Conservation (phyloP, 2,113 vertebrate genomes). For the Sigmodon hispidus region DNA sequence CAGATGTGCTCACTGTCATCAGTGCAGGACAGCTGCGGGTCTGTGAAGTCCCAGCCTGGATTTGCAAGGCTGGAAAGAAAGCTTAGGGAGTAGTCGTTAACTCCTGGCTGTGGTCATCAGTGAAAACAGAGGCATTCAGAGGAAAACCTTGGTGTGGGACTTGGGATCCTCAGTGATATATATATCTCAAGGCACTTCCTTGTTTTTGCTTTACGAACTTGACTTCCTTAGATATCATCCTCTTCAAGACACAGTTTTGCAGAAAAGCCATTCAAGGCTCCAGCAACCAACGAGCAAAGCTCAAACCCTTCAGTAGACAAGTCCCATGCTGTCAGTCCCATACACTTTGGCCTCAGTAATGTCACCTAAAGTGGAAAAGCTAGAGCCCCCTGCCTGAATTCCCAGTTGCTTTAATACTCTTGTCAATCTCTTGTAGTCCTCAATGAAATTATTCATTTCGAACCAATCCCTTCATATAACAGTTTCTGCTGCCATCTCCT, state of each 20-base stretch:
- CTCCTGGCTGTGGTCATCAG: not conserved
- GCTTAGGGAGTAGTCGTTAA: not conserved
- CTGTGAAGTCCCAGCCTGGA: not conserved
- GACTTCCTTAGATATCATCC: not conserved
- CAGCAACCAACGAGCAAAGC: not conserved
- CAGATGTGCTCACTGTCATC: not conserved
- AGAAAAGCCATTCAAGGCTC: not conserved
- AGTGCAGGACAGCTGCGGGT: not conserved
- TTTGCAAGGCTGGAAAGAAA: not conserved
- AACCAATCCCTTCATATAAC: not conserved
- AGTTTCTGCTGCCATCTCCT: not conserved
- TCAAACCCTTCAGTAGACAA: not conserved
- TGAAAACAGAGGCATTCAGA: not conserved
- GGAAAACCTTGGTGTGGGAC: not conserved
- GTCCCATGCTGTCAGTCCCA: not conserved
- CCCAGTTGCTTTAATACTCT: not conserved
- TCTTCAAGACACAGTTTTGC: not conserved
- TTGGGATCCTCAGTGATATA: not conserved
- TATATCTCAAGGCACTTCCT: not conserved
- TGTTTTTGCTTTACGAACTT: not conserved
- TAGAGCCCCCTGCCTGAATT: not conserved
- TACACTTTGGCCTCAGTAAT: not conserved
- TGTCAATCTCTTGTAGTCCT: not conserved
- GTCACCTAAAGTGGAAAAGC: not conserved
- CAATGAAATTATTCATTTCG: conserved; percentile 22